phyloP scores from a whole-genome alignment of 2,113 vertebrate species.

The Hirundichthys speculiger region DNA sequence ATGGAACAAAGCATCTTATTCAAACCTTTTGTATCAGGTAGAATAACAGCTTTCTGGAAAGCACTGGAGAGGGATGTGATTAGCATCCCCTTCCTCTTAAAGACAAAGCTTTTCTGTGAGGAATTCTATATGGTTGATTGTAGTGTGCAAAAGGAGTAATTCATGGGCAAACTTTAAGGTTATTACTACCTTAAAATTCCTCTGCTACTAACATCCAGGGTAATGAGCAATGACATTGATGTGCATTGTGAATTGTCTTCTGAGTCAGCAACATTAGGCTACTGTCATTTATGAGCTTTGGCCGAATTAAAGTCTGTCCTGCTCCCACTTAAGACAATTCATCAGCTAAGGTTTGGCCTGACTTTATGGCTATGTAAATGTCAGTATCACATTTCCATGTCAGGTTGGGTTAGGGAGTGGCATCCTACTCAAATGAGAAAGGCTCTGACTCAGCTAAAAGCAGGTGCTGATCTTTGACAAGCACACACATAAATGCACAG shows the following conservation, averaged over 20 bases:
- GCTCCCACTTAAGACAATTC: constrained; percentile 56
- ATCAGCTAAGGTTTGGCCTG: constrained; percentile 48
- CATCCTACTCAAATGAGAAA: constrained; percentile 26
- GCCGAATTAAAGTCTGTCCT: constrained; percentile 57
- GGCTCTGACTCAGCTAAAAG: constrained; percentile 33
- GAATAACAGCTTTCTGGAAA: constrained; percentile 56
- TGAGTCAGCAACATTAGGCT: constrained; percentile 54
- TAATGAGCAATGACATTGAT: constrained; percentile 50
- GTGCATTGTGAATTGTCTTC: constrained; percentile 40
- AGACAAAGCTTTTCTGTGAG: constrained; percentile 7
- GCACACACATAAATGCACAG: constrained; percentile 24
- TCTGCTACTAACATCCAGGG: constrained; percentile 14
- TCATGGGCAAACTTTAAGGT: constrained; percentile 20
- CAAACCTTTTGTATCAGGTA: constrained; percentile 55
- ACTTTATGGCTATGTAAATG: constrained; percentile 76
- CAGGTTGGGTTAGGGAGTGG: constrained; percentile 35
- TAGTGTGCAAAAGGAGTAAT: constrained; percentile 19
- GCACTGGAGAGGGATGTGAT: constrained; percentile 58
- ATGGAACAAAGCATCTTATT: constrained; percentile 60
- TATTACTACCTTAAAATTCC: constrained; percentile 24
- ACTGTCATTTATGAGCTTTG: constrained; percentile 59
- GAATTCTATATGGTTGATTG: constrained; percentile 10
- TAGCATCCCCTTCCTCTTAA: constrained; percentile 42
- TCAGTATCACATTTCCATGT: constrained; percentile 60
- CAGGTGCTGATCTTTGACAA: constrained; percentile 45